These are phyloP conservation scores for Gryllus longicercus DNA, from an alignment of 2,888 invertebrate species.

Conservation along the genomic window DNA sequence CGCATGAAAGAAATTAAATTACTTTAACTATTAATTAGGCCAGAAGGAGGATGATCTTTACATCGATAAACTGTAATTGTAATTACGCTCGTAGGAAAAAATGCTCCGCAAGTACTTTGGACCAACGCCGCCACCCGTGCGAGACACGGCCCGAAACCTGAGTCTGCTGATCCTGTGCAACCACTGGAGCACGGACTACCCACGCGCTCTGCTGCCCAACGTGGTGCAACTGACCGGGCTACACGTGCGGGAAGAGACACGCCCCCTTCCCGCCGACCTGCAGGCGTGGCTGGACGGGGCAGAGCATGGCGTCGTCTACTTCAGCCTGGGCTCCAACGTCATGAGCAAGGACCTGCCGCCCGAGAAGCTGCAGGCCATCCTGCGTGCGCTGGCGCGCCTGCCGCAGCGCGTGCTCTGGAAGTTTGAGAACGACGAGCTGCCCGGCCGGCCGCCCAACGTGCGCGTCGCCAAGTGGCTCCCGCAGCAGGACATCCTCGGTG, in stretches of 20 bases:
- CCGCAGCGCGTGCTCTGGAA: constrained; percentile 52
- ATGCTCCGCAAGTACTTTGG: constrained; percentile 28
- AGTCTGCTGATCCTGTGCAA: constrained; percentile 37
- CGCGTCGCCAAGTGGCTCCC: constrained; percentile 49
- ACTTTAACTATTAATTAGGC: too few relatives aligned
- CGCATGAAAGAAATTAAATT: too few relatives aligned
- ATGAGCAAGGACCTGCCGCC: constrained; percentile 40
- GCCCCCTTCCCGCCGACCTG: constrained; percentile 37
- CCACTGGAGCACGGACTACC: constrained; percentile 34
- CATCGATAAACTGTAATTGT: background rate
- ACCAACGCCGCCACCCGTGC: constrained; percentile 20
- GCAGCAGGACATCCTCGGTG: constrained; percentile 43
- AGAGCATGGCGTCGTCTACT: constrained; percentile 50
- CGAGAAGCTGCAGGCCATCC: constrained; percentile 46
- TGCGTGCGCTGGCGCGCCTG: constrained; percentile 48
- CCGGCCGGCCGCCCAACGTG: constrained; percentile 48
- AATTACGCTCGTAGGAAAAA: constrained; percentile 19
- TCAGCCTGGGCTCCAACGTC: constrained; percentile 52
- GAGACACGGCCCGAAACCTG: constrained; percentile 33
- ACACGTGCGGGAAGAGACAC: constrained; percentile 32
- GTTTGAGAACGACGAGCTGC: constrained; percentile 48
- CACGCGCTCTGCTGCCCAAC: constrained; percentile 35
- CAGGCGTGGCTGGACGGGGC: constrained; percentile 48
- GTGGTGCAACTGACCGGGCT: constrained; percentile 38
- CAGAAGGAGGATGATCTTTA: too few relatives aligned